Conservation (phyloP, 1,140 invertebrate genomes). For the Battus philenor region DNA sequence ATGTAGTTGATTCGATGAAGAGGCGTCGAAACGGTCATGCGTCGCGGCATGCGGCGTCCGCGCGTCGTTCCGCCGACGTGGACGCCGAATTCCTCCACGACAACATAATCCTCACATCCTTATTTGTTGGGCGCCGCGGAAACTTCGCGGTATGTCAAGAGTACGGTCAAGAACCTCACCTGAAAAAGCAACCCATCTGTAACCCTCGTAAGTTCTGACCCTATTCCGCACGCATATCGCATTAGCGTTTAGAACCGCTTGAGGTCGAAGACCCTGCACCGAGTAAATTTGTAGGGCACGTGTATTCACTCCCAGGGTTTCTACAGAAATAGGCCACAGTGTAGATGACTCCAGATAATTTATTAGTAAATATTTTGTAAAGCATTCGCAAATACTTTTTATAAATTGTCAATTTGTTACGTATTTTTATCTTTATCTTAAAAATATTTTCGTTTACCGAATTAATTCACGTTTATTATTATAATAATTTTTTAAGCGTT, state of each 20-base stretch:
- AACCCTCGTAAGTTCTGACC: conserved; percentile 17
- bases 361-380: conserved; percentile 6
- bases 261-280: conserved; percentile 9
- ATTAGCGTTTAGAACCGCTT: conserved; percentile 26
- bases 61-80: conserved; percentile 26
- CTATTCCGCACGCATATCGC: conserved; percentile 25
- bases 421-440: too few relatives aligned
- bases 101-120: conserved; percentile 44
- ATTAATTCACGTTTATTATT: too few relatives aligned
- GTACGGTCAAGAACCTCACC: conserved; percentile 50
- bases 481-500: too few relatives aligned
- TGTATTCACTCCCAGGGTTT: conserved; percentile 12
- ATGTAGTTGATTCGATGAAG: conserved; percentile 17
- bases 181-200: conserved; percentile 26
- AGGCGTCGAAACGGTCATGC: conserved; percentile 7
- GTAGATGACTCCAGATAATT: conserved; percentile 8
- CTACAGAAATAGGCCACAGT: conserved; percentile 12
- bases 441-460: too few relatives aligned
- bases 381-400: too few relatives aligned
- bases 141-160: conserved; percentile 35
- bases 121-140: conserved; percentile 48
- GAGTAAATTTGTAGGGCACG: conserved; percentile 7
- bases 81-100: conserved; percentile 40
- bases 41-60: conserved; percentile 6
- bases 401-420: too few relatives aligned